Evolutionary conservation across 2,113 vertebrate genomes (phyloP).

Genomic region (Cathartes aura): DNA sequence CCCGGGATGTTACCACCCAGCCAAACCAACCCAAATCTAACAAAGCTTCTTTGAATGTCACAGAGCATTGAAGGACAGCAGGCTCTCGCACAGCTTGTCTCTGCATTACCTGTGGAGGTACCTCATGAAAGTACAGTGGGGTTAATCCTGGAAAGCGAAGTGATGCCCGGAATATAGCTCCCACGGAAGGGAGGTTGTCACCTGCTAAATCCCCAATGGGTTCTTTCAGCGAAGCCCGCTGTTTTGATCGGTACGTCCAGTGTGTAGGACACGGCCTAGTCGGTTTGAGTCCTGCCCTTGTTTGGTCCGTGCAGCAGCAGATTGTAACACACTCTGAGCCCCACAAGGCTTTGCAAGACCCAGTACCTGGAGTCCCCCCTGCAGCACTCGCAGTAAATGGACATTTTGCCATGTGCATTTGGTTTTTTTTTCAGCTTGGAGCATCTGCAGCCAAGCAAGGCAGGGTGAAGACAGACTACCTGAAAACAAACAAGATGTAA

Average conservation of each 20-base stretch:
- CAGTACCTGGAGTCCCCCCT: rapidly evolving
- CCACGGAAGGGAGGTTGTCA: not conserved
- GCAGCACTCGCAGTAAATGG: rapidly evolving
- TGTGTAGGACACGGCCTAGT: rapidly evolving
- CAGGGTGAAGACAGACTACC: no score
- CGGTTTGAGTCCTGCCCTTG: not conserved
- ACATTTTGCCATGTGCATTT: rapidly evolving
- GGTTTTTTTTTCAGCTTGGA: not conserved
- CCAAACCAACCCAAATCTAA: not conserved
- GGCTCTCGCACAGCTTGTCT: rapidly evolving
- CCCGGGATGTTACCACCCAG: rapidly evolving
- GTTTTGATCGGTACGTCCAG: rapidly evolving
- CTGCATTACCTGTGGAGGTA: rapidly evolving
- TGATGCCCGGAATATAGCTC: rapidly evolving
- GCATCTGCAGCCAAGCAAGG: not conserved
- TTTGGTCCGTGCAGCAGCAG: rapidly evolving
- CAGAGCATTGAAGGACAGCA: not conserved
- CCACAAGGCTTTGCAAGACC: rapidly evolving
- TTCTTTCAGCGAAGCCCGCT: rapidly evolving
- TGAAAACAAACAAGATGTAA: not conserved
- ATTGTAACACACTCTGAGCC: rapidly evolving
- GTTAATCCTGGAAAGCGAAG: not conserved
- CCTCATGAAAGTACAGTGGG: no score
- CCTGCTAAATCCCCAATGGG: rapidly evolving
- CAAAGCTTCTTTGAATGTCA: rapidly evolving